Evolutionary conservation across 2,888 invertebrate species (phyloP).

Genomic region (Latheticus oryzae): DNA sequence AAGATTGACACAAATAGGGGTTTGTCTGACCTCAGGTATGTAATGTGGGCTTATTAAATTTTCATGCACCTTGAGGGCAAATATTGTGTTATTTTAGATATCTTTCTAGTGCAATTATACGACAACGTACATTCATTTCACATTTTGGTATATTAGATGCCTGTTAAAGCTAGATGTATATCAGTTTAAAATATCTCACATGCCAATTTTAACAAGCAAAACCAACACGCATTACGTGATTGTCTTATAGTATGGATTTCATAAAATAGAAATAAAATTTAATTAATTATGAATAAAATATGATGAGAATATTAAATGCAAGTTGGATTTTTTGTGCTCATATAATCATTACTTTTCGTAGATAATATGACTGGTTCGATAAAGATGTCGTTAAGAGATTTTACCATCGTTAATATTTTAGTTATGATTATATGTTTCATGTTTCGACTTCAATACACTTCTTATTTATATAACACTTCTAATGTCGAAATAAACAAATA

Average conservation of each 20-base stretch:
- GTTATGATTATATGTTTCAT: conserved; percentile 20
- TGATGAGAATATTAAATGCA: too few species aligned
- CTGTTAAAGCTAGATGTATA: conserved; percentile 32
- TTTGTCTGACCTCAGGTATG: conserved; percentile 19
- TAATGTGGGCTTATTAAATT: conserved; percentile 34
- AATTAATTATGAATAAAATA: too few species aligned
- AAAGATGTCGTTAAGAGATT: conserved; percentile 34
- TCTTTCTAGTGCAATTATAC: conserved; percentile 40
- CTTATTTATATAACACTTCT: conserved; percentile 11
- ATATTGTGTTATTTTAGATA: conserved; percentile 32
- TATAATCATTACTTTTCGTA: too few species aligned
- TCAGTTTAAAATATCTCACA: conserved; percentile 48
- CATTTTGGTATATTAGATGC: conserved; percentile 14
- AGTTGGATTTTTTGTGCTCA: too few species aligned
- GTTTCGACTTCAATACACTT: conserved; percentile 1
- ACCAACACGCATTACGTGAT: conserved; percentile 51
- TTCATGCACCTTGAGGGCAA: conserved; percentile 40
- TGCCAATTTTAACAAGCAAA: conserved; percentile 44
- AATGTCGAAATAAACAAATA: conserved; percentile 10
- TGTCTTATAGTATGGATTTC: conserved; percentile 48
- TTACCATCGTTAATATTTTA: conserved; percentile 26
- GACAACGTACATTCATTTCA: conserved; percentile 38
- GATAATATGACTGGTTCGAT: conserved; percentile 19
- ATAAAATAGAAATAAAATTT: too few species aligned
- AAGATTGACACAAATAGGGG: conserved; percentile 21